Percentiles rank a stretch among this genome's conserved stretches.
Conservation (phyloP, 2,888 invertebrate genomes). For the Ametastegia equiseti region DNA sequence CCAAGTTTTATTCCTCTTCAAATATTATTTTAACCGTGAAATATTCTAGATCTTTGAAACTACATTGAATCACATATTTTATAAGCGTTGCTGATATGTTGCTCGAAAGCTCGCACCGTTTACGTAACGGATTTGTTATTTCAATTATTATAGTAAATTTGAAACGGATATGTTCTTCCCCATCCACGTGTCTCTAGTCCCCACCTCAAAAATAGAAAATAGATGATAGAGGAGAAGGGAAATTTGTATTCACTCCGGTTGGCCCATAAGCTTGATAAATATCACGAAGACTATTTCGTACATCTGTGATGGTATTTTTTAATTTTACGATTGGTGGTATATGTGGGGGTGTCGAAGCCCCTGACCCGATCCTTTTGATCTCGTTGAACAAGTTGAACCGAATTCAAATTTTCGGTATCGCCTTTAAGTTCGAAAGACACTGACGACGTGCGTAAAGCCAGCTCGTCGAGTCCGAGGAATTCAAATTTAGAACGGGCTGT, state of each 20-base stretch:
- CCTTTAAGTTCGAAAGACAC: slow-evolving; percentile 36
- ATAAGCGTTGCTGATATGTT: slow-evolving; percentile 13
- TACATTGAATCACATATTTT: slow-evolving; percentile 17
- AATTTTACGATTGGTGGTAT: neutral
- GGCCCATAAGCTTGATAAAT: slow-evolving; percentile 1
- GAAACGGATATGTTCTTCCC: slow-evolving; percentile 16
- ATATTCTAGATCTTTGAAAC: neutral
- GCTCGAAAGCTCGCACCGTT: neutral
- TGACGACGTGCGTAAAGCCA: slow-evolving; percentile 39
- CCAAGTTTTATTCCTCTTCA: neutral
- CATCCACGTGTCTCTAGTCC: neutral
- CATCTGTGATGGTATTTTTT: slow-evolving; percentile 15
- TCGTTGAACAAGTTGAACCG: slow-evolving; percentile 28
- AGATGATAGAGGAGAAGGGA: neutral
- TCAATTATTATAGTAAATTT: slow-evolving; percentile 19
- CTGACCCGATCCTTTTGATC: slow-evolving; percentile 33
- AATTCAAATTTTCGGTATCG: slow-evolving; percentile 39
- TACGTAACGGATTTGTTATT: neutral
- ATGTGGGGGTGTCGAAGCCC: neutral
- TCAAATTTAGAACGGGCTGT: slow-evolving; percentile 45
- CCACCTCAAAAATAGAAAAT: neutral
- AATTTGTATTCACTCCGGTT: slow-evolving; percentile 16
- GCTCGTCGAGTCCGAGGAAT: slow-evolving; percentile 7
- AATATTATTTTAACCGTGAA: slow-evolving; percentile 23
- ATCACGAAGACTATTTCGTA: neutral